Percentiles rank a stretch among this genome's conserved stretches.
These are phyloP conservation scores for Tachypleus tridentatus DNA, from an alignment of 1,140 invertebrate genomes.

Conservation along the genomic window DNA sequence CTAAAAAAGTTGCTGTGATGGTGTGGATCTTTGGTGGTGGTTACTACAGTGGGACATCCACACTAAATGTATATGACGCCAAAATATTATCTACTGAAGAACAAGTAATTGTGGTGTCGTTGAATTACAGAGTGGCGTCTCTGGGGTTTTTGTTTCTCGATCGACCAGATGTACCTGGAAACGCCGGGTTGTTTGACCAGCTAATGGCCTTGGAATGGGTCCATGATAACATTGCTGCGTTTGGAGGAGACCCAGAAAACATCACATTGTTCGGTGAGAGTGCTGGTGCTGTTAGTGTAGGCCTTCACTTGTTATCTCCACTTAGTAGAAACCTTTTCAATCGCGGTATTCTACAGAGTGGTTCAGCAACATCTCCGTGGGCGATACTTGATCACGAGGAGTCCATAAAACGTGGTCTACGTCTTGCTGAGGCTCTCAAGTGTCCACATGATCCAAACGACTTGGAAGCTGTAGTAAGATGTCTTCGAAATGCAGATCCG, in stretches of 20 bases:
- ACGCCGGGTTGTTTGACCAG: conserved; percentile 17
- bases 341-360: conserved; percentile 32
- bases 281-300: conserved; percentile 31
- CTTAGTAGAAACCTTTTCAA: conserved; percentile 14
- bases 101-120: conserved; percentile 82
- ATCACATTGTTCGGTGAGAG: conserved; percentile 41
- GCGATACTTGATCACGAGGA: conserved; percentile 75
- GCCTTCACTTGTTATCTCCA: conserved; percentile 32
- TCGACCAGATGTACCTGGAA: conserved; percentile 1
- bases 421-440: conserved; percentile 69
- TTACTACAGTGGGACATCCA: conserved; percentile 85
- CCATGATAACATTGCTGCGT: conserved; percentile 12
- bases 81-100: conserved; percentile 75
- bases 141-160: conserved; percentile 1
- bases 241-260: conserved; percentile 17
- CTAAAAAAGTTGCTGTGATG: conserved; percentile 67
- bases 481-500: conserved; percentile 57
- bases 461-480: conserved; percentile 58
- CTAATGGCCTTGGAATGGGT: conserved; percentile 16
- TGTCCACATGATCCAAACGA: conserved; percentile 62
- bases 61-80: conserved; percentile 87
- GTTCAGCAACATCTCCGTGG: conserved; percentile 65
- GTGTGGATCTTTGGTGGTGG: conserved; percentile 96
- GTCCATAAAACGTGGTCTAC: conserved; percentile 54
- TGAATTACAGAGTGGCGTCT: conserved; percentile 75